phyloP scores from a whole-genome alignment of 2,888 invertebrate genomes.

The Harpalus rufipes region DNA sequence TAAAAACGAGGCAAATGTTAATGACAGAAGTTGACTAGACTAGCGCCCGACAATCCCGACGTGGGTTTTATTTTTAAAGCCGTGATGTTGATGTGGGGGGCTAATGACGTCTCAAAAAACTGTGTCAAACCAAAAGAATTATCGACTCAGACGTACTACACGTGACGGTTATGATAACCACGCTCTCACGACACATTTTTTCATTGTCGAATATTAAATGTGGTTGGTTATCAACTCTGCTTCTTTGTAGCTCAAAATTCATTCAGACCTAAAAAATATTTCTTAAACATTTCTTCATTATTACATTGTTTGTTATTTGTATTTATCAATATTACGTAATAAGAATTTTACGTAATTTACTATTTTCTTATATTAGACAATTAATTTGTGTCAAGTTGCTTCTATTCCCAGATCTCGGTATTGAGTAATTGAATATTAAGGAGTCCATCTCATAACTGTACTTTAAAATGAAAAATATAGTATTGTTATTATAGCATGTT shows the following conservation, averaged over 20 bases:
- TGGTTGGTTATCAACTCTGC: background rate
- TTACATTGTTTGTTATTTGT: too few species aligned
- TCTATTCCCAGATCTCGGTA: too few species aligned
- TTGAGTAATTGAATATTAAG: too few species aligned
- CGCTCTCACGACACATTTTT: constrained; percentile 39
- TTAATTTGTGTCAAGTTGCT: too few species aligned
- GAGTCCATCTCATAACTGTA: too few species aligned
- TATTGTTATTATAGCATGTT: too few species aligned
- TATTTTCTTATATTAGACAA: too few species aligned
- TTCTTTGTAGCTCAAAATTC: background rate
- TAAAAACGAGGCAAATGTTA: constrained; percentile 36
- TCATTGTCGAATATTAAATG: constrained; percentile 19
- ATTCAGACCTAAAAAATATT: too few species aligned
- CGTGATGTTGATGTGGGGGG: constrained; percentile 45
- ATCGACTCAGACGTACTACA: constrained; percentile 43
- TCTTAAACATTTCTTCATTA: too few species aligned
- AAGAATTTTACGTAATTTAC: too few species aligned
- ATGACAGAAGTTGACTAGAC: constrained; percentile 16
- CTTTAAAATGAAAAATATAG: too few species aligned
- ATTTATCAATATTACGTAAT: too few species aligned
- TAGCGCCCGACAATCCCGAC: constrained; percentile 28
- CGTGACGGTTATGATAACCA: constrained; percentile 50
- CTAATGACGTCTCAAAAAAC: constrained; percentile 59
- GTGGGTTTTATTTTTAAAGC: constrained; percentile 62
- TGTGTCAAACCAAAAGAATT: constrained; percentile 57